A percentile compares a stretch with the other conserved stretches of the same genome.
Conservation (phyloP, 2,888 invertebrate species). For the Vesta saturnalis region DNA sequence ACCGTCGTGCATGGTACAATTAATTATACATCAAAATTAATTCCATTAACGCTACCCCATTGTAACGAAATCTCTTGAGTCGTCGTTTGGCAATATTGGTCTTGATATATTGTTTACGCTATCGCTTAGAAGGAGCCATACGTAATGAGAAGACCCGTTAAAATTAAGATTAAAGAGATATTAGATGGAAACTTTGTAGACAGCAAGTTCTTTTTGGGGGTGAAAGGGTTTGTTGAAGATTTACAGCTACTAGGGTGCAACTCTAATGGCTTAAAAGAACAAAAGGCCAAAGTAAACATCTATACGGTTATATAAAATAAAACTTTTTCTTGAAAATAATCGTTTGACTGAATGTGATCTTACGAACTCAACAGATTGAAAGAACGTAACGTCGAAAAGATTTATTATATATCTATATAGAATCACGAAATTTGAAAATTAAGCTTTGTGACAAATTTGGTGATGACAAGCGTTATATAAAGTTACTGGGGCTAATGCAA, state of each 20-base stretch:
- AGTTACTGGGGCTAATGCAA: conserved; percentile 7
- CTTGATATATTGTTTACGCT: conserved; percentile 31
- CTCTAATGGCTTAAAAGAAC: conserved; percentile 19
- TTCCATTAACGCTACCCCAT: conserved; percentile 50
- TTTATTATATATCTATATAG: conserved; percentile 3
- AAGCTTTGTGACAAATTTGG: background rate
- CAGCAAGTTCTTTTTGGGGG: conserved; percentile 11
- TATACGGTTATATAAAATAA: conserved; percentile 7
- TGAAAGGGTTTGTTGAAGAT: conserved; percentile 9
- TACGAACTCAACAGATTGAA: conserved; percentile 29
- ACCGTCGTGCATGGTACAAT: conserved; percentile 40
- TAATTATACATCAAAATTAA: conserved; percentile 54
- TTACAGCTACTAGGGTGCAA: conserved; percentile 20
- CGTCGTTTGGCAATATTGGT: conserved; percentile 28
- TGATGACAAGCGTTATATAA: background rate
- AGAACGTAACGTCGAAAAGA: background rate
- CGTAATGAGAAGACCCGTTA: conserved; percentile 30
- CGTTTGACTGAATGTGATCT: conserved; percentile 23
- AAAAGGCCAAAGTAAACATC: conserved; percentile 16
- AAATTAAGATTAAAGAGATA: conserved; percentile 41
- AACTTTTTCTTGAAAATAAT: conserved; percentile 19
- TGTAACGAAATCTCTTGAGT: conserved; percentile 47
- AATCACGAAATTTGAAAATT: background rate
- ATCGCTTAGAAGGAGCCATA: conserved; percentile 27
- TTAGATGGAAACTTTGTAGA: conserved; percentile 25